Base-by-base conservation (phyloP, 1,140 invertebrate species). In the Ceratina australensis region DNA sequence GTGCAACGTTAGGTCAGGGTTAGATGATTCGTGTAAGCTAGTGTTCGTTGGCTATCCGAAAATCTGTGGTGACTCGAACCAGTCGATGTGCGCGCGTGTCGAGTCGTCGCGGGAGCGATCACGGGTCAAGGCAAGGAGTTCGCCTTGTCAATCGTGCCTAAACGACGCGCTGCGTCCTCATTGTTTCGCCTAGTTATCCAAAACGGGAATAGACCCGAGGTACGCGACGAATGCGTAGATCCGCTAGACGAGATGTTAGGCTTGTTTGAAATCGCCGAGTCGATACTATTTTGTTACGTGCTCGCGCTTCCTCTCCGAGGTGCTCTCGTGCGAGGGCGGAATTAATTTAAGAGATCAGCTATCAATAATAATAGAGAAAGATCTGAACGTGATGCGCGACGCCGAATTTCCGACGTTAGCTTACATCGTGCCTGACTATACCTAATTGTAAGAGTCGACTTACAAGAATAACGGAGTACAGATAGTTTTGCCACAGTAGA, bases 361-460 rank as follows among this genome's bases (percentile, higher is more conserved):
- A 57, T 47, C 22, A 60, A 42, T 60, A 49, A 59, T 61, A n/a
- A n/a, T 50, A 61, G 26, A 68, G 0, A 28, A 68, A 13, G 42
- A 59, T 57, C 42, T 20, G 10, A 42, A 68, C 13, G 18, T 12
- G n/a, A 72, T 13, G 49, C 18, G 47, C 26, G 20, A 10, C 22
- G 56, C 15, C 20, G 60, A 68, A n/a, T 50, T 42, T 61, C n/a
- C 16, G 22, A 28, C 5, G 18, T 59, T 75, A 71, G 56, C 16
- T 76, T 69, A 69, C 71, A 71, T 77, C 67, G 74, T 77, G 74
- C 74, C 74, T 77, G 57, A 77, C 33, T 42, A 42, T 42, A 42
- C 3, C 3, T 42, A 77, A 71, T 63, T 77, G 22, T 71, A 77
- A n/a, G 26, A 50, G 28, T 16, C 26, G 20, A 16, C 52, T 54